Conservation (phyloP, 1,140 invertebrate species). For the Augochlora pura region DNA sequence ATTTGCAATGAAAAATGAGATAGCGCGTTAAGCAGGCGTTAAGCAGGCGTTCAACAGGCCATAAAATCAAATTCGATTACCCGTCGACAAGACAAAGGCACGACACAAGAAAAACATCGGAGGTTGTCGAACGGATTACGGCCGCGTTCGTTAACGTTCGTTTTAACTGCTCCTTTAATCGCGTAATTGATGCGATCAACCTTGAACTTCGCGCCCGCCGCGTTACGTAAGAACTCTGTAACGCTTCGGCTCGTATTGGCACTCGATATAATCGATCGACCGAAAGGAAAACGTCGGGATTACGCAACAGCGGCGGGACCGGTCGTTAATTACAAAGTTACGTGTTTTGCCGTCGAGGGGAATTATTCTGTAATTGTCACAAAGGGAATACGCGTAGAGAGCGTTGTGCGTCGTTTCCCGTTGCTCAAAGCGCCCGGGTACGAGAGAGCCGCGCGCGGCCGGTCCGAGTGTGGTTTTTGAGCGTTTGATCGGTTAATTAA, state of each 20-base stretch:
- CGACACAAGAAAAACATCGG: too few relatives aligned
- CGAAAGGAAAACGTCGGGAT: background rate
- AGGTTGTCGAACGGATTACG: constrained; percentile 29
- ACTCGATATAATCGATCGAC: too few relatives aligned
- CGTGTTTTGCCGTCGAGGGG: constrained; percentile 9
- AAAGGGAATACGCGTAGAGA: constrained; percentile 22
- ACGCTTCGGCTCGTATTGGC: background rate
- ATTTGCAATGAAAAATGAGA: too few relatives aligned
- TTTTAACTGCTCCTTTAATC: constrained; percentile 33
- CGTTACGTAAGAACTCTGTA: background rate
- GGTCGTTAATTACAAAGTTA: constrained; percentile 27
- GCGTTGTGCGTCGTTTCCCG: constrained; percentile 2
- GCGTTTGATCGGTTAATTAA: constrained; percentile 44
- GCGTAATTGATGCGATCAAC: background rate
- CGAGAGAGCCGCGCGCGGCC: too few relatives aligned
- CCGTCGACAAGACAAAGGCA: too few relatives aligned
- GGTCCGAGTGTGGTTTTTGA: constrained; percentile 19
- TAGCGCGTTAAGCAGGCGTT: too few relatives aligned
- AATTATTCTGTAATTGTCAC: constrained; percentile 26
- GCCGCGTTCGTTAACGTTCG: background rate
- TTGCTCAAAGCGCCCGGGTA: constrained; percentile 10
- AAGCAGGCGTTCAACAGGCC: too few relatives aligned
- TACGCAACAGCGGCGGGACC: background rate
- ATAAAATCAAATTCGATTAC: too few relatives aligned
- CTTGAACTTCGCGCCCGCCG: constrained; percentile 27